phyloP scores from a whole-genome alignment of 2,797 vertebrate genomes.

The Ptychadena robeensis region DNA sequence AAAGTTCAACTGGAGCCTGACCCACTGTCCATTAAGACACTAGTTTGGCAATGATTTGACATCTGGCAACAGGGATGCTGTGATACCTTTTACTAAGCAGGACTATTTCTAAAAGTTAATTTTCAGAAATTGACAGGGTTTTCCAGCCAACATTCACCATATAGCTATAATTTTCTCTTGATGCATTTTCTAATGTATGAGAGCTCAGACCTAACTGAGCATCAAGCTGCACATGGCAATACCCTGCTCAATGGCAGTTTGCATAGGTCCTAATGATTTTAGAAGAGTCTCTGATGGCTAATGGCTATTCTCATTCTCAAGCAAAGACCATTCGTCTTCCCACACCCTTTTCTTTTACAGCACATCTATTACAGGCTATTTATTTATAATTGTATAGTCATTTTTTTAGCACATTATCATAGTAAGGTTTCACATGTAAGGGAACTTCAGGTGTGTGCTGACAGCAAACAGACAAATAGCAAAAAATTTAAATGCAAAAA shows the following conservation, averaged over 20 bases:
- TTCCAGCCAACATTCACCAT: not conserved
- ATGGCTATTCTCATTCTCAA: not conserved
- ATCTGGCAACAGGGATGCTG: too few relatives aligned
- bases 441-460: not conserved
- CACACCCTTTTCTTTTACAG: not conserved
- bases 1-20: too few relatives aligned
- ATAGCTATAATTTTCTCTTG: not conserved
- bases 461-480: not conserved
- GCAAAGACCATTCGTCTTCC: not conserved
- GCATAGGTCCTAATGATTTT: not conserved
- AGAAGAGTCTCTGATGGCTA: not conserved
- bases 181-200: not conserved
- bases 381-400: not conserved
- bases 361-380: not conserved
- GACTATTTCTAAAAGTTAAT: too few relatives aligned
- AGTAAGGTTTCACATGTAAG: too few relatives aligned
- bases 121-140: too few relatives aligned
- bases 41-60: too few relatives aligned
- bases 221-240: not conserved
- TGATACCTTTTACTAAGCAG: not conserved
- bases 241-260: not conserved
- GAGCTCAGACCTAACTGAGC: not conserved
- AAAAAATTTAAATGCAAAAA: too few relatives aligned
- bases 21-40: too few relatives aligned
- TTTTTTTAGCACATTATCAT: not conserved